Percentiles rank a stretch among this genome's conserved stretches.
These are phyloP conservation scores for Pan paniscus DNA, from an alignment of 2,113 vertebrate genomes.

Conservation along the genomic window DNA sequence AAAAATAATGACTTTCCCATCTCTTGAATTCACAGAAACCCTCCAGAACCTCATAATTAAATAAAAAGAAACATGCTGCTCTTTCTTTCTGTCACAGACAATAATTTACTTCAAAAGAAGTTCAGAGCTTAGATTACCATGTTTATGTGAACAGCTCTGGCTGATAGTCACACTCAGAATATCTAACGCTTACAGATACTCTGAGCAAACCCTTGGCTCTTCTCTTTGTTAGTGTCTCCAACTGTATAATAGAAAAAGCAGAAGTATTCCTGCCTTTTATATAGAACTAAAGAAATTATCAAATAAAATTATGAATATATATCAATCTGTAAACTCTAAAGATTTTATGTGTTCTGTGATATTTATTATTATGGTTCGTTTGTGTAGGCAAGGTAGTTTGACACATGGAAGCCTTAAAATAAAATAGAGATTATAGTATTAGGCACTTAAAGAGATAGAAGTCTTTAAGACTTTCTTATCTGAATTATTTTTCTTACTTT, in stretches of 20 bases:
- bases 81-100: background rate
- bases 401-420: background rate
- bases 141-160: background rate
- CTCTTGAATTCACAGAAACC: background rate
- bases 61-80: background rate
- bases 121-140: background rate
- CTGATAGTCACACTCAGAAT: background rate
- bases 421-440: background rate
- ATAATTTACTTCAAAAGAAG: slow-evolving; percentile 44
- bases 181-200: background rate
- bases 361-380: background rate
- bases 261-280: background rate
- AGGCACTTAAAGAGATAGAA: background rate
- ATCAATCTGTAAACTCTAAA: background rate
- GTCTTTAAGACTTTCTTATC: background rate
- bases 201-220: background rate
- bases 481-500: background rate
- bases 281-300: background rate
- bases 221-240: background rate
- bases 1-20: background rate
- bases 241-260: background rate
- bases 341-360: background rate
- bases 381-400: background rate
- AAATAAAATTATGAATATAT: background rate
- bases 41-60: slow-evolving; percentile 35